Conservation (phyloP, 2,797 vertebrate genomes). For the Perodicticus potto region DNA sequence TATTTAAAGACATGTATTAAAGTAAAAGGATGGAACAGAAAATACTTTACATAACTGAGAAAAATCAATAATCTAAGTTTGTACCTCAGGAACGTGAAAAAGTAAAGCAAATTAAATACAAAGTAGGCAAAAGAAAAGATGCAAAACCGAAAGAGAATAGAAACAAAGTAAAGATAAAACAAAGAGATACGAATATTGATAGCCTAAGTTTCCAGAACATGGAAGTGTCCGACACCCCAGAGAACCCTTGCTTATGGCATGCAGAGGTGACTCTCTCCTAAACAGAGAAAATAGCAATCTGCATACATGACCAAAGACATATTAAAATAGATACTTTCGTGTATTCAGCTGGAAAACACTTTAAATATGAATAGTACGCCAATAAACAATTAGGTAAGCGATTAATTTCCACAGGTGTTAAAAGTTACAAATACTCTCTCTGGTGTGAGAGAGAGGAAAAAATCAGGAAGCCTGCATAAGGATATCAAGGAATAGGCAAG, state of each 20-base stretch:
- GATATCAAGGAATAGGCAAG: background rate
- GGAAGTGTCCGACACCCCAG: background rate
- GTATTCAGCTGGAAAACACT: background rate
- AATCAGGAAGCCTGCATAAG: background rate
- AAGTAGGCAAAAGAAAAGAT: background rate
- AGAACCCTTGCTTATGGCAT: background rate
- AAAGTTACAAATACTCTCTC: background rate
- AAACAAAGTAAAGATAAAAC: background rate
- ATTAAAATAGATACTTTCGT: background rate
- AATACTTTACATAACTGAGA: background rate
- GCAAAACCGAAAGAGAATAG: background rate
- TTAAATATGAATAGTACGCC: background rate
- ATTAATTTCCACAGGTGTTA: background rate
- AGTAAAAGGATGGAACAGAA: background rate
- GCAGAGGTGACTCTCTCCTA: too few species aligned
- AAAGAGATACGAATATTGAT: background rate
- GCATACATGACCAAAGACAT: background rate
- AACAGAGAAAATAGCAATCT: background rate
- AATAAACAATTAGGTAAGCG: background rate
- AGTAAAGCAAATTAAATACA: background rate
- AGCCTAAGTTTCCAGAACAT: background rate
- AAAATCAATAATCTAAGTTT: background rate
- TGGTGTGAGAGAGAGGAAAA: background rate
- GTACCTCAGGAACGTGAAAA: background rate
- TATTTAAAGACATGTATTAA: background rate